Evolutionary conservation across 2,113 vertebrate species (phyloP).

Genomic region (Rhea pennata): DNA sequence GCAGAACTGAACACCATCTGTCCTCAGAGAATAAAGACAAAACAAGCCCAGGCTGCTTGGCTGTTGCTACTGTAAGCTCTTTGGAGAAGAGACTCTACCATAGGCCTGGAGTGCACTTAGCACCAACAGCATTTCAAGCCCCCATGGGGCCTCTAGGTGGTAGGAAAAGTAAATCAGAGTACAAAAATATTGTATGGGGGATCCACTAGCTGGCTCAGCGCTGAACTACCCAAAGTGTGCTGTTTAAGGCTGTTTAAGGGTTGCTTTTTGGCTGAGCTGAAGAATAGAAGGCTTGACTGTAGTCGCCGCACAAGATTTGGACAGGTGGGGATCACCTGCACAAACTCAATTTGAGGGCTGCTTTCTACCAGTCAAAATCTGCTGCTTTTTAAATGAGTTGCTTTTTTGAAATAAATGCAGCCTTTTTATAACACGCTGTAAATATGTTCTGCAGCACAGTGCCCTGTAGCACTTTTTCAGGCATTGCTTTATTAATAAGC

Average conservation of each 20-base stretch:
- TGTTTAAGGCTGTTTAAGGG: constrained; percentile 36
- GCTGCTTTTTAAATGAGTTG: neutral
- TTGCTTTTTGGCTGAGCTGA: constrained; percentile 17
- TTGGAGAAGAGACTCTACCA: neutral
- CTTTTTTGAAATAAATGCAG: constrained; percentile 14
- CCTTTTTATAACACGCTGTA: neutral
- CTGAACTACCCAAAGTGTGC: neutral
- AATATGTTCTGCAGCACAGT: neutral
- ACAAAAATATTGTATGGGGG: neutral
- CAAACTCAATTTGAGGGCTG: neutral
- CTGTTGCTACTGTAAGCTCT: neutral
- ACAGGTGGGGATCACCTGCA: neutral
- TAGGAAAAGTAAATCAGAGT: constrained; percentile 17
- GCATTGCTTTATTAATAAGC: neutral
- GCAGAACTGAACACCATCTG: constrained; percentile 34
- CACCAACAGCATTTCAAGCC: neutral
- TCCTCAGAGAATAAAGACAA: constrained; percentile 25
- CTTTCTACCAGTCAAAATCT: neutral
- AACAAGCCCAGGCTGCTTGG: constrained; percentile 12
- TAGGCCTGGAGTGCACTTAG: neutral
- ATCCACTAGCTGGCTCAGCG: neutral
- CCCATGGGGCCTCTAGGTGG: neutral
- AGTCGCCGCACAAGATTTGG: neutral
- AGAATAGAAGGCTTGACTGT: constrained; percentile 19
- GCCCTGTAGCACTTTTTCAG: neutral